Evolutionary conservation across 2,797 vertebrate species (phyloP).

Genomic region (Phoeniculus purpureus): DNA sequence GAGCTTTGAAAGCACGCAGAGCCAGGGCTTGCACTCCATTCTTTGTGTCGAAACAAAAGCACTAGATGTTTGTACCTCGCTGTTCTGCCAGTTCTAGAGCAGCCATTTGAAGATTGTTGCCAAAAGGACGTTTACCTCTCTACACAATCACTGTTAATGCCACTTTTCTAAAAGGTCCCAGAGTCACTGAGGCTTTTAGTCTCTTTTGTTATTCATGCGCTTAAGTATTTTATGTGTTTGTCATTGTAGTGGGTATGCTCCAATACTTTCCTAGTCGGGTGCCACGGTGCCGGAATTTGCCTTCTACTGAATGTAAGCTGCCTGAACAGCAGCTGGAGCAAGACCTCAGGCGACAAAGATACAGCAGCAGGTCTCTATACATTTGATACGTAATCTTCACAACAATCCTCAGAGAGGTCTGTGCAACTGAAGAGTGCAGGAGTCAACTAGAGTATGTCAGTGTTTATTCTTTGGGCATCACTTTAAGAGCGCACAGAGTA

Average conservation of each 20-base stretch:
- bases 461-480: neutral
- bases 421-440: neutral
- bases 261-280: neutral
- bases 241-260: neutral
- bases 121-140: neutral
- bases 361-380: neutral
- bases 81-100: neutral
- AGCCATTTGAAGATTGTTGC: neutral
- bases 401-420: neutral
- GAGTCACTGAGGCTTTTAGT: neutral
- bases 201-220: neutral
- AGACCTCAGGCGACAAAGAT: neutral
- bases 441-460: neutral
- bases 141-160: too few species aligned
- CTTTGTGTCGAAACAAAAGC: neutral
- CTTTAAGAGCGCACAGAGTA: neutral
- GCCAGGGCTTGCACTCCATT: neutral
- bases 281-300: fast-evolving
- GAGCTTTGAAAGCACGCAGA: neutral
- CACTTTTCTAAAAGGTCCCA: neutral
- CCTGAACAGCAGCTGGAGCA: neutral
- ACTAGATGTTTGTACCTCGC: neutral
- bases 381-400: neutral
- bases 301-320: neutral
- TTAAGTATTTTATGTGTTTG: neutral